Evolutionary conservation across 2,113 vertebrate species (phyloP), one percentile per base, ranked within the genome.

Genomic region (Pleuronectes platessa): DNA sequence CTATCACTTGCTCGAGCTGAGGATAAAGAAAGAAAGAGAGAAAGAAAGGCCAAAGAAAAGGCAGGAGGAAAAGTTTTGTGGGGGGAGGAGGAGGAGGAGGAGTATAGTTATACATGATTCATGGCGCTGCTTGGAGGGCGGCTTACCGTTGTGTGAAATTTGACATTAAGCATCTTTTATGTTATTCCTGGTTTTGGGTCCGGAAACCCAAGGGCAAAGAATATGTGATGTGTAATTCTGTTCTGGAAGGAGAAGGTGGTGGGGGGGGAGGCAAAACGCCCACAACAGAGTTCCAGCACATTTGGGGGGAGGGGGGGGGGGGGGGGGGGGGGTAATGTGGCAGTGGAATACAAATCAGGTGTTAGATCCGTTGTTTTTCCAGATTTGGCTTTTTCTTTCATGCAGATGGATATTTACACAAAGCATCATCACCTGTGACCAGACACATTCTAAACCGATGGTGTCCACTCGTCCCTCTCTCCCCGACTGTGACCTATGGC

Each of bases 61-160:
- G 60, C 40, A 55, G 2, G 2, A 63, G 66, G 47, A 83, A 76
- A 86, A 59, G 40, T 84, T 87, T 86, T 20, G 74, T 45, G 6
- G 1, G 40, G 60, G 61, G 11, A 2, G 3, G 23, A 2, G 71
- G 65, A 27, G 26, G 2, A 3, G 26, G 3, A 3, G 26, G 4
- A 64, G 64, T 56, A 26, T 71, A 71, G 82, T 89, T 84, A 86
- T 82, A 78, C 86, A 88, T 82, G 86, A 93, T 92, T 92, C 88
- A 89, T 82, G 80, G 75, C 73, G 11, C 78, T 42, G 88, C 89
- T 88, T 78, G 40, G 71, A 89, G 87, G 88, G 82, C 83, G 87
- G 85, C 86, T 91, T 88, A 90, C 89, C 89, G 87, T 87, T 86
- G 89, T 92, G 91, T 93, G 85, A 93, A 93, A 93, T 91, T 85